A percentile compares a stretch with the other conserved stretches of the same genome.
These are phyloP conservation scores for Pterocles orientalis DNA, from an alignment of 2,113 vertebrate species.

Conservation along the genomic window DNA sequence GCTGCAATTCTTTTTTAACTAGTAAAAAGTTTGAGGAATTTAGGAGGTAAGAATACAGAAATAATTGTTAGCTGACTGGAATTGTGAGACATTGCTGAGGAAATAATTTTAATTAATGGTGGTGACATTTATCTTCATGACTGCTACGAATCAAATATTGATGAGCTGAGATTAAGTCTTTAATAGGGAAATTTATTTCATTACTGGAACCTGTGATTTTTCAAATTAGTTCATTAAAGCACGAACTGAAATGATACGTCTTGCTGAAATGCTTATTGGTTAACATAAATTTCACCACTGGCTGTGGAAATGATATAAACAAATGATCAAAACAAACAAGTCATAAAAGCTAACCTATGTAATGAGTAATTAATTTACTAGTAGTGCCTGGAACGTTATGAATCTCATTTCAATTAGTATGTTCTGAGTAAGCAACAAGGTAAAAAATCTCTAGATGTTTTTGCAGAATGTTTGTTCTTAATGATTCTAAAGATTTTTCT, in stretches of 20 bases:
- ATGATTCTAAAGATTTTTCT: not conserved
- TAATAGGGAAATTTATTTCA: conserved; percentile 2
- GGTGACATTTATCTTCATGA: not conserved
- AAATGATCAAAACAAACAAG: not conserved
- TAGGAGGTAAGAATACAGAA: not conserved
- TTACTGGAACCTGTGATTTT: not conserved
- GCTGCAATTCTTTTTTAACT: not conserved
- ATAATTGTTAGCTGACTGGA: not conserved
- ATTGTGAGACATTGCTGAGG: not conserved
- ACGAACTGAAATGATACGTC: not conserved
- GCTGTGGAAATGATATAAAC: not conserved
- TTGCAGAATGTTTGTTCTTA: not conserved
- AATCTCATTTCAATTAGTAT: not conserved
- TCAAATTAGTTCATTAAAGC: not conserved
- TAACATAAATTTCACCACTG: not conserved
- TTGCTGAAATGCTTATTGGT: not conserved
- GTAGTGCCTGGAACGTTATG: not conserved
- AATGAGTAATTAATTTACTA: conserved; percentile 8
- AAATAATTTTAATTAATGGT: not conserved
- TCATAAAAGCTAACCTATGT: not conserved
- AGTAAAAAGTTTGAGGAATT: not conserved
- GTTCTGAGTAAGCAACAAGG: not conserved
- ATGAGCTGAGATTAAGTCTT: conserved; percentile 20
- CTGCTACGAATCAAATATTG: conserved; percentile 32
- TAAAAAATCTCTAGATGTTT: not conserved